A percentile compares a stretch with the other conserved stretches of the same genome.
These are phyloP conservation scores for Caradrina kadenii DNA, from an alignment of 2,888 invertebrate species.

Conservation along the genomic window DNA sequence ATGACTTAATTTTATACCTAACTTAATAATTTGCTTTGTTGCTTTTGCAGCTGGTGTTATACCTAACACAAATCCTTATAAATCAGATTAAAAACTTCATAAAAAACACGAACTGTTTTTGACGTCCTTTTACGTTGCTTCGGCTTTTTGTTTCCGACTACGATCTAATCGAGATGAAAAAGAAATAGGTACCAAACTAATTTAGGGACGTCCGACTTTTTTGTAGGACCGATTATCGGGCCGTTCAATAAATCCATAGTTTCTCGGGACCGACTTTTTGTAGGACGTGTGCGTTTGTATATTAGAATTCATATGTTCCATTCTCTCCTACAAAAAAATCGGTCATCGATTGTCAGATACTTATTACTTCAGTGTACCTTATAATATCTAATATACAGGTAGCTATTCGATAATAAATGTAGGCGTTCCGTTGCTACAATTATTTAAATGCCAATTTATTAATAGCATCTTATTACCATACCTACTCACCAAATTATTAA, in stretches of 20 bases:
- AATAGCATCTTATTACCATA: not conserved
- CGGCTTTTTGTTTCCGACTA: not conserved
- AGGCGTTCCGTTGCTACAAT: slow-evolving; percentile 19
- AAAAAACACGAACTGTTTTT: not conserved
- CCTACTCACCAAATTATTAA: not conserved
- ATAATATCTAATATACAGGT: not conserved
- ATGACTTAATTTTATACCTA: not conserved
- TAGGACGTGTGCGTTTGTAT: no score
- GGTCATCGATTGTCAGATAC: not conserved
- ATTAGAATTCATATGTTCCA: no score
- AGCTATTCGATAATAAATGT: not conserved
- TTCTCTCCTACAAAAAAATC: no score
- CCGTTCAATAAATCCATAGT: no score
- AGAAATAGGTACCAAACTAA: no score
- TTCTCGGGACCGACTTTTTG: no score
- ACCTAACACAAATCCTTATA: not conserved
- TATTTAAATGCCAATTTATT: slow-evolving; percentile 10
- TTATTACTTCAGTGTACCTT: not conserved
- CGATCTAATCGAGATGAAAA: slow-evolving; percentile 1
- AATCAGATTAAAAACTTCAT: not conserved
- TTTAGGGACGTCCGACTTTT: no score
- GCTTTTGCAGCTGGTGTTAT: slow-evolving; percentile 1
- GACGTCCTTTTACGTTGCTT: not conserved
- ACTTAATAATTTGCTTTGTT: slow-evolving; percentile 24
- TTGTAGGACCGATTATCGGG: no score